Base-by-base conservation (phyloP, 1,140 invertebrate species). In the Danaus plexippus region DNA sequence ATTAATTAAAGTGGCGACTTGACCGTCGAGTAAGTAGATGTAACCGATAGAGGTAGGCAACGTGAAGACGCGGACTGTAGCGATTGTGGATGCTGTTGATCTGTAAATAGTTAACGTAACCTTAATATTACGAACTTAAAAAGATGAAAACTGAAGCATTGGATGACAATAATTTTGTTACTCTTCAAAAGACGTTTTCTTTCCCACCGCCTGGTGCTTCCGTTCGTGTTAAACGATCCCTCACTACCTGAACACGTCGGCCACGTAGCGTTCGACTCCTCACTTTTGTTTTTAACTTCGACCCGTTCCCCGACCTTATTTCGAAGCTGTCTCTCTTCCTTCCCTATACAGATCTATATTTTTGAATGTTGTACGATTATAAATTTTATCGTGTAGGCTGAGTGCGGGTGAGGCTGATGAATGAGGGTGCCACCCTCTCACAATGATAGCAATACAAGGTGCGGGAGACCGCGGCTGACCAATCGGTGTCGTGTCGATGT, bases 151-250 rank as follows among this genome's bases (percentile, higher is more conserved):
- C 66, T 73, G 81, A 83, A 86, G 80, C 79, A 86, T 86, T 79
- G 80, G 79, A 86, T 81, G 83, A 86, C 83, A 86, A 86, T 86
- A 86, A 86, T 83, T 86, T 79, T 79, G 80, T 83, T 84, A 83
- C 74, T 72, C 67, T 61, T 67, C 65, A 63, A 52, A 59, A 63
- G 59, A 66, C 60, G 57, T 70, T 73, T 6, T 43, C 54, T 73
- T 80, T 66, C 47, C 47, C 59, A 54, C 48, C 63, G 52, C 18
- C 41, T 18, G 51, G 53, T 11, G 18, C 52, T 61, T 54, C 60
- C 45, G 52, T 54, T 57, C 62, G 44, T 46, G n/a, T 11, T 12
- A 51, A 8, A 47, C 52, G 11, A 54, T 42, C 9, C 43, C n/a
- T 42, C 53, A 47, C n/a, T n/a, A n/a, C n/a, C n/a, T n/a, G n/a